phyloP scores from a whole-genome alignment of 2,888 invertebrate genomes.

The Eupithecia insigniata region DNA sequence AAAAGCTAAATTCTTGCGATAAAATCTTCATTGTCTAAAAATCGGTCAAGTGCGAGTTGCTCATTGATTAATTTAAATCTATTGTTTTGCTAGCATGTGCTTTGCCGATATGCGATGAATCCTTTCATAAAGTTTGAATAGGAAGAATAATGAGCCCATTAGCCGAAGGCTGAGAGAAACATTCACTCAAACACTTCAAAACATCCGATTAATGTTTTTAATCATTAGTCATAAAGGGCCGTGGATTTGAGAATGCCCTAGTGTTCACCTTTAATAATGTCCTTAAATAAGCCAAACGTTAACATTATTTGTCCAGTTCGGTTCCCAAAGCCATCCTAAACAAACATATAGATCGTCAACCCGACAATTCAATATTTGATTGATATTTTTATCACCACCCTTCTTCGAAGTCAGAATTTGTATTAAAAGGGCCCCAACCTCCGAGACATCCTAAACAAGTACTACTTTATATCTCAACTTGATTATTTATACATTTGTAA shows the following conservation, averaged over 20 bases:
- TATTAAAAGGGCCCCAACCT: background rate
- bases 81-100: slow-evolving; percentile 4
- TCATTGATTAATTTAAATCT: background rate
- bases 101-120: background rate
- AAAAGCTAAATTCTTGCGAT: slow-evolving; percentile 1
- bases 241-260: background rate
- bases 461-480: background rate
- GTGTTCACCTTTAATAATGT: slow-evolving; percentile 2
- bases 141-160: background rate
- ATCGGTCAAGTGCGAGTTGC: slow-evolving; percentile 18
- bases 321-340: slow-evolving; percentile 29
- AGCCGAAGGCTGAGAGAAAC: background rate
- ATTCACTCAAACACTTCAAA: background rate
- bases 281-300: slow-evolving; percentile 4
- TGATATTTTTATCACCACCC: slow-evolving; percentile 22
- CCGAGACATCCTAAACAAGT: background rate
- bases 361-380: slow-evolving; percentile 34
- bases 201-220: slow-evolving; percentile 3
- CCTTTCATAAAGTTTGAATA: background rate
- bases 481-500: background rate
- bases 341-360: slow-evolving; percentile 30
- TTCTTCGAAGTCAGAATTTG: slow-evolving; percentile 21
- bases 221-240: background rate
- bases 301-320: slow-evolving; percentile 16
- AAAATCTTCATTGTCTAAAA: slow-evolving; percentile 10